phyloP scores from a whole-genome alignment of 2,888 invertebrate species.

The Drosophila nigritarsus region DNA sequence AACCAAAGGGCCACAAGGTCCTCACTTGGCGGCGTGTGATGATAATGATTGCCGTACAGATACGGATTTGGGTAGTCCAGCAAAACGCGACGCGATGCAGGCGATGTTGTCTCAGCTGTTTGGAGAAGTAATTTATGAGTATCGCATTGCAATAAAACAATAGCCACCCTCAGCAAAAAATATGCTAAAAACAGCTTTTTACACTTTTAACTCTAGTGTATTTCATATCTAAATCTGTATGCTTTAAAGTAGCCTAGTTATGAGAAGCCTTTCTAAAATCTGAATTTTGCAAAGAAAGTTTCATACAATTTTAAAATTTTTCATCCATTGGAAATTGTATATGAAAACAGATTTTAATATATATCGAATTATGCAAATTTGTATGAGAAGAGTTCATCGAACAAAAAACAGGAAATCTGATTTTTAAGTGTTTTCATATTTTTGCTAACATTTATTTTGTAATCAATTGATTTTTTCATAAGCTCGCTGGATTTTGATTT shows the following conservation, averaged over 20 bases:
- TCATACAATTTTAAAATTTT: neutral
- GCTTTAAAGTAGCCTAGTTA: too few species aligned
- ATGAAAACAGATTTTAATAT: fast-evolving
- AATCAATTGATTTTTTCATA: neutral
- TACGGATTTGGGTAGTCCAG: conserved; percentile 85
- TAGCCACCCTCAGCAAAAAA: too few species aligned
- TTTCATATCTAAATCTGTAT: too few species aligned
- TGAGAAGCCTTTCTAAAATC: too few species aligned
- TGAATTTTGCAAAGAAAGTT: too few species aligned
- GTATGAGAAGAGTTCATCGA: too few species aligned
- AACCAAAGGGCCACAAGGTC: conserved; percentile 92
- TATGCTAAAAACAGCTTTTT: too few species aligned
- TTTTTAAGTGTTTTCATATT: neutral
- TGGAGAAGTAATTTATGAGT: neutral
- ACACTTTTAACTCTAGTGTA: too few species aligned
- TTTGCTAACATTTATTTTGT: neutral
- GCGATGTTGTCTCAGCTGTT: conserved; percentile 84
- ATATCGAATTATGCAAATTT: too few species aligned
- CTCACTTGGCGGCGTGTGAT: conserved; percentile 88
- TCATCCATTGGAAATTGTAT: neutral
- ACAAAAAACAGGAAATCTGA: neutral
- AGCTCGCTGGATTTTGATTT: neutral
- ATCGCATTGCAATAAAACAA: too few species aligned
- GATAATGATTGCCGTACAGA: conserved; percentile 85
- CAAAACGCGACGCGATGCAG: conserved; percentile 85